Base-by-base conservation (phyloP, 2,888 invertebrate genomes). In the Hymenopus coronatus region DNA sequence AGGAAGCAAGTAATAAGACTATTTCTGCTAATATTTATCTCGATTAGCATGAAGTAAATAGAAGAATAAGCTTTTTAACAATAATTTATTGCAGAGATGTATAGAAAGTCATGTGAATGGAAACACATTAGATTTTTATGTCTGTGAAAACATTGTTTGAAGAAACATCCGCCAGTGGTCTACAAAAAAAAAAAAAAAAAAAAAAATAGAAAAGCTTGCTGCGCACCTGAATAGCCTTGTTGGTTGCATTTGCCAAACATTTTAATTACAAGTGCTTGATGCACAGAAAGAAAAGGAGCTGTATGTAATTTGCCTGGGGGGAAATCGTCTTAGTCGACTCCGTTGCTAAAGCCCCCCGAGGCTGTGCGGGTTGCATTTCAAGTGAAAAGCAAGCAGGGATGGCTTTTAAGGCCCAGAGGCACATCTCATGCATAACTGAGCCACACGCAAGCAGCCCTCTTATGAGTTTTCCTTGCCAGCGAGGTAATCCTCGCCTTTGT, bases 391-490 rank as follows among this genome's bases (percentile, higher is more conserved):
- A 86, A 28, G 82, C 20, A 33, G 54, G 54, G 46, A 46, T 46
- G 15, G 54, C 82, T 82, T 87, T 87, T 87, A 87, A 87, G 87
- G 87, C 87, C 82, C 87, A 87, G 33, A 9, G 82, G 87, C 87
- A 82, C 87, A 87, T 87, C 87, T 87, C 87, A 87, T 87, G 87
- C 87, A 87, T 87, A 87, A 87, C 87, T 87, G 87, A 87, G 87
- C 87, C 87, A 82, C 54, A 54, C 81, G 86, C 54, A 86, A 86
- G 54, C 86, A 70, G 70, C 86, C 85, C 70, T 46, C 46, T 28
- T 28, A 54, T 70, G 70, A 12, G n/a, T 33, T 28, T 28, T 33
- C 30, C 87, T 28, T 33, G 25, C 20, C 46, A 20, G 85, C 40
- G 33, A 33, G 87, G 87, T 87, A 87, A 87, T 87, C 87, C 87